phyloP scores from a whole-genome alignment of 2,797 vertebrate genomes.

The Chelon labrosus region DNA sequence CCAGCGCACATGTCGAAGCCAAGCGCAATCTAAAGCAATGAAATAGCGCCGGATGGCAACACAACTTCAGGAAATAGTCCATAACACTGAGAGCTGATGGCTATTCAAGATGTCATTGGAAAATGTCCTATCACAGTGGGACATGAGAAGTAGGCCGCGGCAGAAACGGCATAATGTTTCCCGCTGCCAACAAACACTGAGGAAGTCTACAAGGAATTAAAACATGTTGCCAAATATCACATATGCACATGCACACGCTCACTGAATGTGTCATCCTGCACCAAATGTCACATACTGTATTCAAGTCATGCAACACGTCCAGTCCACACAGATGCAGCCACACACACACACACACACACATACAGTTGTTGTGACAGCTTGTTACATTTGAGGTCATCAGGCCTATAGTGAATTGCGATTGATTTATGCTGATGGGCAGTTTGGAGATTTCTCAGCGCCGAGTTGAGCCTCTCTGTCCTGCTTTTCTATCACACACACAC shows the following conservation, averaged over 20 bases:
- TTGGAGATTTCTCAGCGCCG: slow-evolving; percentile 54
- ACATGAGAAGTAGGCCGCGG: slow-evolving; percentile 59
- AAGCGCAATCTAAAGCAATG: slow-evolving; percentile 41
- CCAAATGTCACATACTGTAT: slow-evolving; percentile 57
- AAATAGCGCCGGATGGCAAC: slow-evolving; percentile 41
- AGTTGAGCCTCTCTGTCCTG: slow-evolving; percentile 30
- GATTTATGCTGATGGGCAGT: slow-evolving; percentile 71
- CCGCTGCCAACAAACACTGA: slow-evolving; percentile 55
- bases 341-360: slow-evolving; percentile 7
- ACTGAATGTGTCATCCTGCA: slow-evolving; percentile 36
- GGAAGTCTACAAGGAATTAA: slow-evolving; percentile 52
- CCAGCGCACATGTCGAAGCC: slow-evolving; percentile 10
- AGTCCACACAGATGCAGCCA: slow-evolving; percentile 23
- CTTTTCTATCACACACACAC: slow-evolving; percentile 24
- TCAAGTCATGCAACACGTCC: slow-evolving; percentile 58
- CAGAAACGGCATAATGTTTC: slow-evolving; percentile 37
- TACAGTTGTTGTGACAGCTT: slow-evolving; percentile 65
- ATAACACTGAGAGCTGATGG: slow-evolving; percentile 42
- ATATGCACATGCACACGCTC: slow-evolving; percentile 19
- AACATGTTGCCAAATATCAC: slow-evolving; percentile 56
- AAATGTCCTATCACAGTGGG: slow-evolving; percentile 53
- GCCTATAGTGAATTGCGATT: slow-evolving; percentile 64
- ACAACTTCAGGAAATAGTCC: slow-evolving; percentile 51
- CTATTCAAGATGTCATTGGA: slow-evolving; percentile 57
- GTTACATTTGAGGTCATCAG: slow-evolving; percentile 69